These are phyloP conservation scores for Lagorchestes hirsutus DNA, from an alignment of 2,797 vertebrate genomes.

Conservation along the genomic window DNA sequence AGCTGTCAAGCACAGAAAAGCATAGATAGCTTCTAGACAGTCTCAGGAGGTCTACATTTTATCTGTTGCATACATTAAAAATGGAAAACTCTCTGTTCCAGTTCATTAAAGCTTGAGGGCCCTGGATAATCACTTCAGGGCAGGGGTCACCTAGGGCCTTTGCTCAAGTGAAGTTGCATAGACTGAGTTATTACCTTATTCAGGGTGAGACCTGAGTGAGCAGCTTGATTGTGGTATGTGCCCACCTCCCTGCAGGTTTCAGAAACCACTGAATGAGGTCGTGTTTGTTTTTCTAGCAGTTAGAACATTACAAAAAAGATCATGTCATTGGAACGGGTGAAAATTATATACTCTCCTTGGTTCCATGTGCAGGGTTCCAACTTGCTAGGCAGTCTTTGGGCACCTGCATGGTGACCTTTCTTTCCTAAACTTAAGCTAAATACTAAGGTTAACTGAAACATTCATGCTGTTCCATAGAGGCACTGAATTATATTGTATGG, in stretches of 20 bases:
- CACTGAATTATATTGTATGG: slow-evolving; percentile 57
- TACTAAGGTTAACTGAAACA: slow-evolving; percentile 40
- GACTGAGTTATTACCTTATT: not conserved
- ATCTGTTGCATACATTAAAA: not conserved
- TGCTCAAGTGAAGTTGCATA: not conserved
- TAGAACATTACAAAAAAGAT: slow-evolving; percentile 54
- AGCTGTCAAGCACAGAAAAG: not conserved
- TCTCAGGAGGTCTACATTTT: not conserved
- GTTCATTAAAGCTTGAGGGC: not conserved
- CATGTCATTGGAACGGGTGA: slow-evolving; percentile 65
- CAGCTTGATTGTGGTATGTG: not conserved
- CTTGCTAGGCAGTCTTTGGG: slow-evolving; percentile 28
- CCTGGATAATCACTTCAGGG: not conserved
- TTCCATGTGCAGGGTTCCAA: slow-evolving; percentile 64
- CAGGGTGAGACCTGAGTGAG: not conserved
- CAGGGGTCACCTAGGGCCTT: not conserved
- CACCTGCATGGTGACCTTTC: slow-evolving; percentile 32
- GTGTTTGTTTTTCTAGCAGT: slow-evolving; percentile 53
- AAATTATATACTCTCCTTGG: slow-evolving; percentile 61
- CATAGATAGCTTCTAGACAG: not conserved
- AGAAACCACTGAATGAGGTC: slow-evolving; percentile 40
- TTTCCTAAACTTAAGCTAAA: slow-evolving; percentile 68
- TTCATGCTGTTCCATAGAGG: not conserved
- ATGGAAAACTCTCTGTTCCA: not conserved
- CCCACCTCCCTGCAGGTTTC: slow-evolving; percentile 30